Percentiles rank a stretch among this genome's conserved stretches.
phyloP scores from a whole-genome alignment of 1,140 invertebrate genomes.

The Bombus turneri region DNA sequence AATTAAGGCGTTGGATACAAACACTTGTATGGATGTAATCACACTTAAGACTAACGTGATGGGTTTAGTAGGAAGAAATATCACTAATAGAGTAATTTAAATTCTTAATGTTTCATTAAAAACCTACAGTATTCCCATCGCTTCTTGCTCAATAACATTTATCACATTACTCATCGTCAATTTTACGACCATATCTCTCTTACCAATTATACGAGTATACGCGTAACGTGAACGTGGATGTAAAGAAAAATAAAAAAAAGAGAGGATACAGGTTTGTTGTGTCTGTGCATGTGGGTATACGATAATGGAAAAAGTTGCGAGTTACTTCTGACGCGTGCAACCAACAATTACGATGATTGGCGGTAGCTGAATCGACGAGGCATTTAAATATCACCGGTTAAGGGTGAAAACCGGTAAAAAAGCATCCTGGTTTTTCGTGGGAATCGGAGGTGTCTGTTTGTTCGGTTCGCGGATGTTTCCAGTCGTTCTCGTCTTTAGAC shows the following conservation, averaged over 20 bases:
- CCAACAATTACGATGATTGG: constrained; percentile 56
- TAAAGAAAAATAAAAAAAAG: neutral
- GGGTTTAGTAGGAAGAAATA: too few species aligned
- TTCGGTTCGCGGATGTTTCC: neutral
- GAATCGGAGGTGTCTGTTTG: neutral
- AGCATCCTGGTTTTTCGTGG: constrained; percentile 7
- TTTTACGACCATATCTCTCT: neutral
- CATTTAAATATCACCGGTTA: constrained; percentile 58
- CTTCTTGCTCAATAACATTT: neutral
- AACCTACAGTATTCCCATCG: neutral
- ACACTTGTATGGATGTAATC: too few species aligned
- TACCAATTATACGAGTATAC: neutral
- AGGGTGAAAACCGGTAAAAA: constrained; percentile 31
- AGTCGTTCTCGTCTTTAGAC: neutral
- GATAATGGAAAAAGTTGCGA: neutral
- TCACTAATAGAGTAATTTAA: too few species aligned
- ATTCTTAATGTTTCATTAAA: too few species aligned
- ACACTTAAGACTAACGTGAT: too few species aligned
- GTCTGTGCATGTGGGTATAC: neutral
- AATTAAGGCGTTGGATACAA: too few species aligned
- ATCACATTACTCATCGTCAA: neutral
- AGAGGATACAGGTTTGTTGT: neutral
- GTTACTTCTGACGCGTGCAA: neutral
- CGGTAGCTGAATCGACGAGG: constrained; percentile 33
- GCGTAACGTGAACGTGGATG: neutral